Conservation (phyloP, 2,113 vertebrate species). For the Thryonomys swinderianus region DNA sequence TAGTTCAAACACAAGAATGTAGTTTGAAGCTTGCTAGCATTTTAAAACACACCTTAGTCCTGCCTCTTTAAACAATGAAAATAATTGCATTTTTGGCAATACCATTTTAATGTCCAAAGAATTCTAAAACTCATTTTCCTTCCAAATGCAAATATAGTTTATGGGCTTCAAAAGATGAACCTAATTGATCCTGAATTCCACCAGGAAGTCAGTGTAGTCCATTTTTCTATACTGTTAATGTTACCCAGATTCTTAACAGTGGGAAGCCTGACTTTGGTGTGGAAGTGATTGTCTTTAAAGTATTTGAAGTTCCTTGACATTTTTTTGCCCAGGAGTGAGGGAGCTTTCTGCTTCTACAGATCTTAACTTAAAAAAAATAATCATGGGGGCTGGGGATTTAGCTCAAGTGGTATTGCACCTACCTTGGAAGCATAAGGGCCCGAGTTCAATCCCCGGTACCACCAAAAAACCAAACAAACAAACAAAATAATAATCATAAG, state of each 20-base stretch:
- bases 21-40: neutral
- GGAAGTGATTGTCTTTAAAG: constrained; percentile 51
- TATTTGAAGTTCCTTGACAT: constrained; percentile 53
- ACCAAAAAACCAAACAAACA: no score
- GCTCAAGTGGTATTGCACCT: no score
- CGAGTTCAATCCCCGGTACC: no score
- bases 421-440: no score
- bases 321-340: neutral
- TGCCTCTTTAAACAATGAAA: neutral
- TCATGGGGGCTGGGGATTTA: no score
- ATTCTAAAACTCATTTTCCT: neutral
- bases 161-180: constrained; percentile 3
- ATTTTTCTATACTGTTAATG: neutral
- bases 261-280: constrained; percentile 55
- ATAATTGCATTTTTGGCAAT: neutral
- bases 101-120: neutral
- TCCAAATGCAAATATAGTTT: neutral
- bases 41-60: constrained; percentile 4
- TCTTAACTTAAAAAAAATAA: constrained; percentile 58
- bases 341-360: constrained; percentile 38
- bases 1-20: neutral
- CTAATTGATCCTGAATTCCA: neutral
- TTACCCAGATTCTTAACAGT: constrained; percentile 53
- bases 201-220: neutral
- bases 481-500: no score